Percentiles rank a stretch among this genome's conserved stretches.
Evolutionary conservation across 2,797 vertebrate genomes (phyloP).

Genomic region (Decapterus maruadsi): DNA sequence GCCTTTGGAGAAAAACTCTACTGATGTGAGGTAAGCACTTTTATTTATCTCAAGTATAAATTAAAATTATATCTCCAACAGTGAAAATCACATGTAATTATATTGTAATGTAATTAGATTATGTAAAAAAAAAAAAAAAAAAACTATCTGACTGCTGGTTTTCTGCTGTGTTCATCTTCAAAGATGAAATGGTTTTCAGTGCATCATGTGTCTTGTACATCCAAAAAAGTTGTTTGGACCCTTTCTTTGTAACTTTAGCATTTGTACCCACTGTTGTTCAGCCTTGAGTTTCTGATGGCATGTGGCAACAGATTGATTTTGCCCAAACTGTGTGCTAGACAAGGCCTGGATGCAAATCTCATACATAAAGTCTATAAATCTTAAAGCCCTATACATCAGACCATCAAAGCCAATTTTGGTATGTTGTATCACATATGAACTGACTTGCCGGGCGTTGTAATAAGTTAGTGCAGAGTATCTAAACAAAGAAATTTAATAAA

Average conservation of each 20-base stretch:
- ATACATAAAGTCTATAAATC: conserved; percentile 13
- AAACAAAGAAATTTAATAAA: too few species aligned
- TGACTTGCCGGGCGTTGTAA: background rate
- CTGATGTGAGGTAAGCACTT: too few species aligned
- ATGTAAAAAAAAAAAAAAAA: too few species aligned
- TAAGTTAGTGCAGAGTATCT: too few species aligned
- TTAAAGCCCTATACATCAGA: conserved; percentile 17
- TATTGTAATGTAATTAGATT: too few species aligned
- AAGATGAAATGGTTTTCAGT: too few species aligned
- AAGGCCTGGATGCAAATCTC: conserved; percentile 16
- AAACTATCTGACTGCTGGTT: too few species aligned
- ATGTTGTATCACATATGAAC: conserved; percentile 5
- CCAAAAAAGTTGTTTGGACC: background rate
- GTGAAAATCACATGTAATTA: too few species aligned
- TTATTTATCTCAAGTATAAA: too few species aligned
- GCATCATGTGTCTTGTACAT: background rate
- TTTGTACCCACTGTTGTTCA: background rate
- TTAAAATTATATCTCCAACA: too few species aligned
- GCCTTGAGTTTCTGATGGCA: conserved; percentile 21
- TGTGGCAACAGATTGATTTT: conserved; percentile 20
- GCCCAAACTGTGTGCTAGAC: conserved; percentile 13
- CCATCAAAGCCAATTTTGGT: conserved; percentile 37
- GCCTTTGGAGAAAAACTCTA: too few species aligned
- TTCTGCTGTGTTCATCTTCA: too few species aligned
- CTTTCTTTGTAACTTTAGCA: background rate